These are phyloP conservation scores for Camelus dromedarius DNA, from an alignment of 2,113 vertebrate genomes.

Conservation along the genomic window DNA sequence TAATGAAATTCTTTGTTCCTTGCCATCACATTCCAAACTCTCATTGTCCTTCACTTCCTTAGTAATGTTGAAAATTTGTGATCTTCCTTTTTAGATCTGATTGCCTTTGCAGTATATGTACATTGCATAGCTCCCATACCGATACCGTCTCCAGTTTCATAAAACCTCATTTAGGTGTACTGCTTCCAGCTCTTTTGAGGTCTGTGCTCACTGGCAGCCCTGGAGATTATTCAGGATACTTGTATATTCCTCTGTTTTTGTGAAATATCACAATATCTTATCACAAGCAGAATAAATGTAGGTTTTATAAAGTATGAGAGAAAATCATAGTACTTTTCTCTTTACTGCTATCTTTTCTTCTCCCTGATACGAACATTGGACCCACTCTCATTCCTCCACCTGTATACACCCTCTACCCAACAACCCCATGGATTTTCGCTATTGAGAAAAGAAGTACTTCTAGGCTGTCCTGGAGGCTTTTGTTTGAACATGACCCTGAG, in stretches of 20 bases:
- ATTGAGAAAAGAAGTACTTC: background rate
- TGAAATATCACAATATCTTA: background rate
- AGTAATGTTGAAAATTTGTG: background rate
- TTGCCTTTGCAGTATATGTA: accelerated
- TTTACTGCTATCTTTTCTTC: background rate
- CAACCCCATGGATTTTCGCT: background rate
- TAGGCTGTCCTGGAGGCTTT: background rate
- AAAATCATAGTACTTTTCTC: background rate
- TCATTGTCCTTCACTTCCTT: background rate
- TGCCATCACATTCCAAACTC: background rate
- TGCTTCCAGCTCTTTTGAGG: background rate
- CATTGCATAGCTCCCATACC: background rate
- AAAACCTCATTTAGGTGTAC: background rate
- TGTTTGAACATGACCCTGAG: background rate
- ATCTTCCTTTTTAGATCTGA: background rate
- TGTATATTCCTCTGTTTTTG: background rate
- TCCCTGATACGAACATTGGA: background rate
- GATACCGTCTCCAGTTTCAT: background rate
- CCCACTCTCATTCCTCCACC: background rate
- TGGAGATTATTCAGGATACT: background rate
- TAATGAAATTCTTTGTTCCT: background rate
- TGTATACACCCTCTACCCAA: background rate
- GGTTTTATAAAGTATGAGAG: background rate
- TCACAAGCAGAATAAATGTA: background rate
- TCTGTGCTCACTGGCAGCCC: background rate